These are phyloP conservation scores for Calliopum simillimum DNA, from an alignment of 2,888 invertebrate species.

Conservation along the genomic window DNA sequence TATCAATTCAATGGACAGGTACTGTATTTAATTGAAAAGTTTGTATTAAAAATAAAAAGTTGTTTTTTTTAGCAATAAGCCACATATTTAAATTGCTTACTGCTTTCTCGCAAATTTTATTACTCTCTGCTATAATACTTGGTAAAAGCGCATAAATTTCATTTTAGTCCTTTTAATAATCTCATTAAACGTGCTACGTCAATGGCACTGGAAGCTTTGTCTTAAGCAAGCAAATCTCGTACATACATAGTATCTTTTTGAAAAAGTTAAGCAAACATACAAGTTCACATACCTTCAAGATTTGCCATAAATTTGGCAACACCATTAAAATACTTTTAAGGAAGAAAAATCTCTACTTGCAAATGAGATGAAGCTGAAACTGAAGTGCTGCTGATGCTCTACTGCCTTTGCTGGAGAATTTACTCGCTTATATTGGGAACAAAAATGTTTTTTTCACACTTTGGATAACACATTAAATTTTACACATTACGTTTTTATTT, in stretches of 20 bases:
- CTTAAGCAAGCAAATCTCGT: too few relatives aligned
- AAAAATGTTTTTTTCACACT: background rate
- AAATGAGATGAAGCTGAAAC: constrained; percentile 10
- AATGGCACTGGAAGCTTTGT: too few relatives aligned
- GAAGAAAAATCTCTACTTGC: constrained; percentile 9
- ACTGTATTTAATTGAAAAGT: too few relatives aligned
- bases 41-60: too few relatives aligned
- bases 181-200: background rate
- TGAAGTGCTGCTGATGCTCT: background rate
- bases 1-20: too few relatives aligned
- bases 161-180: background rate
- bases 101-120: too few relatives aligned
- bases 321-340: constrained; percentile 8
- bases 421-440: background rate
- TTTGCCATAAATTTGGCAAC: background rate
- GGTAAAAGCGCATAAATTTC: background rate
- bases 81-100: too few relatives aligned
- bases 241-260: background rate
- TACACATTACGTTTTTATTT: constrained; percentile 9
- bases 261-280: background rate
- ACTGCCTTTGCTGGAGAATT: background rate
- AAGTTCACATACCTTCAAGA: background rate
- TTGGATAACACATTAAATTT: constrained; percentile 13
- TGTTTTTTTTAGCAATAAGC: too few relatives aligned
- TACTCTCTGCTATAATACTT: too few relatives aligned